phyloP scores from a whole-genome alignment of 2,888 invertebrate genomes.

The Andrena fulva region DNA sequence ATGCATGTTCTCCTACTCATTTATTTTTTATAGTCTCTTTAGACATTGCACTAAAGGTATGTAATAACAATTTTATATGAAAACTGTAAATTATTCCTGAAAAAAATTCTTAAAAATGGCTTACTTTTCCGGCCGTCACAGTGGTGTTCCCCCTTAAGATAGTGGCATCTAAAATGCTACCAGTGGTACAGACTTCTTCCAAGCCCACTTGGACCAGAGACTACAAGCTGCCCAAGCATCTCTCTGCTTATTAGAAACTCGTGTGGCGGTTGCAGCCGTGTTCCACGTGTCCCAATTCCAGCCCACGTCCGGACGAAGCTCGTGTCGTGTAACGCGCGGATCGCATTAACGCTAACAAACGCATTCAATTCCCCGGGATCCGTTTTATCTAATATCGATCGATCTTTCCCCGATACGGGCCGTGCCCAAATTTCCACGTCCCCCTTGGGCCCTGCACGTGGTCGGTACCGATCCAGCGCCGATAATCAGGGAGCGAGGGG shows the following conservation, averaged over 20 bases:
- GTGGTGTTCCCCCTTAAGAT: too few relatives aligned
- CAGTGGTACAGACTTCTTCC: neutral
- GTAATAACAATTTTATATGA: too few relatives aligned
- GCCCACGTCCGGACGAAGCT: slow-evolving; percentile 14
- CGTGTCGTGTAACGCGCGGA: slow-evolving; percentile 23
- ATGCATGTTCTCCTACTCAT: too few relatives aligned
- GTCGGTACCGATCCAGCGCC: slow-evolving; percentile 48
- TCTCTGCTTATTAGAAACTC: neutral
- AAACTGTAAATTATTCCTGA: too few relatives aligned
- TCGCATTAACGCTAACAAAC: slow-evolving; percentile 43
- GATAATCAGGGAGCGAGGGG: slow-evolving; percentile 26
- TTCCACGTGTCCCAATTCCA: slow-evolving; percentile 48
- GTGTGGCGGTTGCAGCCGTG: neutral
- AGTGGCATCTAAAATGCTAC: too few relatives aligned
- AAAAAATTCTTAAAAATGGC: too few relatives aligned
- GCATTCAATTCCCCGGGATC: slow-evolving; percentile 46
- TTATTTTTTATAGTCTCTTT: too few relatives aligned
- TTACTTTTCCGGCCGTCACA: too few relatives aligned
- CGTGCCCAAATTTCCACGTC: slow-evolving; percentile 51
- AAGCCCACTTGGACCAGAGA: neutral
- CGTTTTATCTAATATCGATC: slow-evolving; percentile 51
- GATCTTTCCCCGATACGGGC: slow-evolving; percentile 37
- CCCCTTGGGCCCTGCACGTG: slow-evolving; percentile 20
- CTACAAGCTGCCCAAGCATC: neutral
- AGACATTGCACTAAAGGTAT: too few relatives aligned